Conservation (phyloP, 2,888 invertebrate genomes). For the Nasonovia ribisnigri region DNA sequence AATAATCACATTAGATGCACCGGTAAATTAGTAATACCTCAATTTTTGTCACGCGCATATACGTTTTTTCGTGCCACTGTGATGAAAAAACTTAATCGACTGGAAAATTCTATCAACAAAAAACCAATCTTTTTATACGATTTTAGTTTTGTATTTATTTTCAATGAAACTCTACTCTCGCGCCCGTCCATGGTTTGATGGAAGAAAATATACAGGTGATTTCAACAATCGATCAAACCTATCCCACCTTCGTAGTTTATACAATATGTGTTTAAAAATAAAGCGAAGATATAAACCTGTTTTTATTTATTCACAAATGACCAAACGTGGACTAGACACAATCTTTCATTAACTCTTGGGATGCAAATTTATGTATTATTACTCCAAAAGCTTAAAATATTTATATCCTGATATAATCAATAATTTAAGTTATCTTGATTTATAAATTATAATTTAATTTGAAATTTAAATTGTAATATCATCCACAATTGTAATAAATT, state of each 20-base stretch:
- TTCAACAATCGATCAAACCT: slow-evolving; percentile 2
- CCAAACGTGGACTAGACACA: neutral
- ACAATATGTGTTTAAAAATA: neutral
- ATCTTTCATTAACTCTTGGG: neutral
- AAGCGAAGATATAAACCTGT: slow-evolving; percentile 19
- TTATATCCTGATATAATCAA: neutral
- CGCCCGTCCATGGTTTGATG: neutral
- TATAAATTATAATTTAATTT: neutral
- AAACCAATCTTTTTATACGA: neutral
- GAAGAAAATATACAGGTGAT: neutral
- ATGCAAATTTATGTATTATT: neutral
- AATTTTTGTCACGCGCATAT: slow-evolving; percentile 41
- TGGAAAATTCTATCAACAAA: slow-evolving; percentile 34
- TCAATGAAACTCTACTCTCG: neutral
- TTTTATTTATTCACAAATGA: slow-evolving; percentile 17
- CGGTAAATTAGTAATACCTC: slow-evolving; percentile 56
- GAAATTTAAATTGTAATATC: neutral
- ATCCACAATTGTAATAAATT: neutral
- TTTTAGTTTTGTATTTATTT: neutral
- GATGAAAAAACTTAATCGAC: slow-evolving; percentile 25
- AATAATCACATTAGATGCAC: slow-evolving; percentile 54
- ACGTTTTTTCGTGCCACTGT: neutral
- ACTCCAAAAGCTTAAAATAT: neutral
- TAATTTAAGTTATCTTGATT: neutral
- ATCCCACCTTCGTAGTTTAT: neutral